These are phyloP conservation scores for rabbit (Oryctolagus cuniculus) DNA, from an alignment of 2,113 vertebrate genomes.

Conservation along the genomic window DNA sequence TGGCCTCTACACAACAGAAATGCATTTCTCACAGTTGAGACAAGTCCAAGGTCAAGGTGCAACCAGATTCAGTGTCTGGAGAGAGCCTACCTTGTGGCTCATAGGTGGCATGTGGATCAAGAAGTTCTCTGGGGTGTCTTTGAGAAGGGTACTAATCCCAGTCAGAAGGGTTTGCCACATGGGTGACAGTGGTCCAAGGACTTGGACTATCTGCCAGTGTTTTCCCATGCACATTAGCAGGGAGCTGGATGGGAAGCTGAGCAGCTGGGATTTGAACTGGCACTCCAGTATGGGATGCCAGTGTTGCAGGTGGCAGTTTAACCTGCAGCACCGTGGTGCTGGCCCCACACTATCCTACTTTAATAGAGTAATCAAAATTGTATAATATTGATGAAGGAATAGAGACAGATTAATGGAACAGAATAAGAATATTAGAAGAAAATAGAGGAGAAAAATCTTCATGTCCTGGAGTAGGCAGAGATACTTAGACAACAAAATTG, in stretches of 20 bases:
- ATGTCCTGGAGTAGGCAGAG: neutral
- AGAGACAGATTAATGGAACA: neutral
- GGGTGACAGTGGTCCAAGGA: too few relatives aligned
- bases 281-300: too few relatives aligned
- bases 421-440: slow-evolving; percentile 1
- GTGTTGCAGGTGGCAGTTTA: too few relatives aligned
- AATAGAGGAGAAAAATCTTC: neutral
- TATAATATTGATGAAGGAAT: neutral
- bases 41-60: neutral
- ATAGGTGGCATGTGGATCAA: neutral
- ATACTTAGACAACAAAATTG: neutral
- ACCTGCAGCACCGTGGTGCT: too few relatives aligned
- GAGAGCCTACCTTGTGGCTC: neutral
- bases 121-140: neutral
- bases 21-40: neutral
- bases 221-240: too few relatives aligned
- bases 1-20: neutral
- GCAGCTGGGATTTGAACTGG: too few relatives aligned
- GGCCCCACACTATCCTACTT: neutral
- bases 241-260: too few relatives aligned
- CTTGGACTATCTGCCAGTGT: too few relatives aligned
- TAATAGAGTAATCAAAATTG: neutral
- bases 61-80: neutral
- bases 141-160: neutral
- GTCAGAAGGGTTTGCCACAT: neutral